Conservation (phyloP, 2,888 invertebrate genomes). For the Dryocosmus kuriphilus region DNA sequence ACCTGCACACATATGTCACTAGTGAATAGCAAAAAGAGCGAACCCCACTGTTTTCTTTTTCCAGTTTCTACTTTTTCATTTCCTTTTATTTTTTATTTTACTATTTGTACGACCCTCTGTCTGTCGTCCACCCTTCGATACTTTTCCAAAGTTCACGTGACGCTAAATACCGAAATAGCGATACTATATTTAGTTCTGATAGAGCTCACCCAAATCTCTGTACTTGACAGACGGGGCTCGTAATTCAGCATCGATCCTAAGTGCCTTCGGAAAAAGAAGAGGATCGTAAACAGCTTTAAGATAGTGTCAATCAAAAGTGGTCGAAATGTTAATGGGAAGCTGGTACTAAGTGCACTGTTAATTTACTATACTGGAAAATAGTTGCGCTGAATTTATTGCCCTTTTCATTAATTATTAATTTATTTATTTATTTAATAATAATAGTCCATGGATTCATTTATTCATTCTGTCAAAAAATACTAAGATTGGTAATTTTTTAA, state of each 20-base stretch:
- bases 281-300: conserved; percentile 27
- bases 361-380: background rate
- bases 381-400: background rate
- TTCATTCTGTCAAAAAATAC: too few relatives aligned
- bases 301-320: conserved; percentile 25
- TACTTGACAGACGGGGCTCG: conserved; percentile 34
- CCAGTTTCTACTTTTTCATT: conserved; percentile 12
- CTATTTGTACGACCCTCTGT: conserved; percentile 16
- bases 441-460: too few relatives aligned
- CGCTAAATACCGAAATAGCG: conserved; percentile 28
- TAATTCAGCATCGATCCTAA: conserved; percentile 35
- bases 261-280: conserved; percentile 29
- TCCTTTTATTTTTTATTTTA: background rate
- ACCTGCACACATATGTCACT: conserved; percentile 37
- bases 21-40: conserved; percentile 22
- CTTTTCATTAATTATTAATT: background rate
- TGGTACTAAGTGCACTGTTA: conserved; percentile 13
- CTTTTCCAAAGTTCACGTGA: background rate
- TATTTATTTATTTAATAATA: too few relatives aligned
- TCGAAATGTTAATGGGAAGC: conserved; percentile 18
- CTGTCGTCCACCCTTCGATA: conserved; percentile 11
- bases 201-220: conserved; percentile 13
- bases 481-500: too few relatives aligned
- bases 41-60: conserved; percentile 23
- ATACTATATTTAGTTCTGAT: conserved; percentile 34